A percentile compares a stretch with the other conserved stretches of the same genome.
These are phyloP conservation scores for Apamea sordens DNA, from an alignment of 2,888 invertebrate species.

Conservation along the genomic window DNA sequence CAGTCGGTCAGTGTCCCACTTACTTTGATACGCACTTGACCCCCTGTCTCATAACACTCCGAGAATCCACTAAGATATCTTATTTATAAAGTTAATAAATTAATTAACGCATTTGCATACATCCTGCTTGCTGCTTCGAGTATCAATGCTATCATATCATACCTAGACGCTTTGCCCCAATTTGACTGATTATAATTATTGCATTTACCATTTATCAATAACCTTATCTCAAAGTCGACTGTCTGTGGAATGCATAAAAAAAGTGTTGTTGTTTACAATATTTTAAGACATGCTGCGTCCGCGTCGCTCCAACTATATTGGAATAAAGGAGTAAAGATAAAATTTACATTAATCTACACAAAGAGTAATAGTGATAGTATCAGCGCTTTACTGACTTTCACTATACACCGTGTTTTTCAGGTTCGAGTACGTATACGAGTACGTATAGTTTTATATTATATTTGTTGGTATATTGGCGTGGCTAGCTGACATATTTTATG, in stretches of 20 bases:
- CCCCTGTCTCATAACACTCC: slow-evolving; percentile 12
- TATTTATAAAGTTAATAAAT: slow-evolving; percentile 7
- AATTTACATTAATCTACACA: background rate
- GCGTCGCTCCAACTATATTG: background rate
- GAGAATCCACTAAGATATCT: slow-evolving; percentile 14
- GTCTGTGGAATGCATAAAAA: slow-evolving; percentile 4
- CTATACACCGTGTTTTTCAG: too few species aligned
- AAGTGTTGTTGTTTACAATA: background rate
- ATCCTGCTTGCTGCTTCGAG: background rate
- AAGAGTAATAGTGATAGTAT: background rate
- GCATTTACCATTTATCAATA: background rate
- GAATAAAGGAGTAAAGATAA: background rate
- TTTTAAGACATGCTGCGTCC: background rate
- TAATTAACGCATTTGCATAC: slow-evolving; percentile 9
- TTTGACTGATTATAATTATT: slow-evolving; percentile 13
- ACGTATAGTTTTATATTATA: too few species aligned
- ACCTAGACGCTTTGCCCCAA: slow-evolving; percentile 20
- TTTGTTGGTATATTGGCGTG: too few species aligned
- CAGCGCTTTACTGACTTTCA: background rate
- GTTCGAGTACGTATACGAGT: too few species aligned
- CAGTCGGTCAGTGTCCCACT: slow-evolving; percentile 30
- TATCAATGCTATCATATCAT: too few species aligned
- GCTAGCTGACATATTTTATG: too few species aligned
- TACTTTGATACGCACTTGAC: slow-evolving; percentile 32
- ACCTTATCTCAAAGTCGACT: slow-evolving; percentile 4